Evolutionary conservation across 2,888 invertebrate genomes (phyloP), one percentile per base, ranked within the genome.

Genomic region (Thecophora atra): DNA sequence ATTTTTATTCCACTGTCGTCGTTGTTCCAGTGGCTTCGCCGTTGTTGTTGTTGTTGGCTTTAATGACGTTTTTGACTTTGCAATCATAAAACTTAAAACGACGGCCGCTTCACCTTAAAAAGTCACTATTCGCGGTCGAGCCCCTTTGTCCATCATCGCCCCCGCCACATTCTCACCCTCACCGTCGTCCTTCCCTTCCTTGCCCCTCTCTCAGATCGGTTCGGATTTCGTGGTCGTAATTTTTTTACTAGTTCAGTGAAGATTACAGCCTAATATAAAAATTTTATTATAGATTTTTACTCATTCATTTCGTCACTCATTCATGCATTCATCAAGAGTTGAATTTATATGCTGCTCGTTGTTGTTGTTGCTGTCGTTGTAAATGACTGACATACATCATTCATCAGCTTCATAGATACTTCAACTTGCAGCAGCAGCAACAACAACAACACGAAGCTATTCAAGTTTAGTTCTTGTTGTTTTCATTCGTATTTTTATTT

Each of bases 261-360:
- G 54, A 67, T 66, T 67, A 67, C 37, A 37, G 67, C 67, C 54
- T 37, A 67, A 54, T 67, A 67, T 67, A 67, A 52, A 63, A 37
- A 52, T 67, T 67, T 56, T 67, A 67, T 67, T 54, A 54, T 54
- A n/a, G 21, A 67, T 67, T 37, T 54, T 58, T 58, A 54, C 67
- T 67, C 54, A 30, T 21, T 67, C 67, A 52, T 51, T 51, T 37
- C 66, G 30, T 37, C 66, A 54, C 66, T 54, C 30, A 51, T 51
- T 54, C 66, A 47, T 47, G 64, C 64, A 64, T 64, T 44, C 26
- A 64, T 13, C 64, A 47, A n/a, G 21, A 47, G 30, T n/a, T 28
- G 52, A 52, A 52, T 52, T 37, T 30, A 37, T 28, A 30, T 58
- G 56, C 19, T n/a, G 17, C 52, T 28, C 28, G 30, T 30, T 54